Evolutionary conservation across 2,888 invertebrate species (phyloP), one percentile per base, ranked within the genome.

Genomic region (Apoderus coryli): DNA sequence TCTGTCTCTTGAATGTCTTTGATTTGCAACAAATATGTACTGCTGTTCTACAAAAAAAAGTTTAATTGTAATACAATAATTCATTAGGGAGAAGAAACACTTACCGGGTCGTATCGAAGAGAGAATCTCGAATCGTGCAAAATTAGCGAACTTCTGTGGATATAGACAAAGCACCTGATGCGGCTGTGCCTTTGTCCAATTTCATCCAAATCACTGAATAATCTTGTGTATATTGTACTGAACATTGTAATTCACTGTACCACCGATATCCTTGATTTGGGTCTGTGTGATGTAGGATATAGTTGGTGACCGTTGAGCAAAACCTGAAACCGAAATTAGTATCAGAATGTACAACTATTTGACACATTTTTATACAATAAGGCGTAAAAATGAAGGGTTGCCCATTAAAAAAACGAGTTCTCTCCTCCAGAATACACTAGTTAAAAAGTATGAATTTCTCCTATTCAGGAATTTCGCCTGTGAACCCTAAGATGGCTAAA

Each of bases 1-100:
- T 90, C 90, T 0, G 85, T 88, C 57, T 90, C 90, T 61, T 90
- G 89, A 30, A 90, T 84, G 48, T 90, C 89, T 58, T 85, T 88
- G 10, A 89, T 76, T 74, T 86, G 78, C 11, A 89, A 60, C 2
- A 79, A 77, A 49, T 77, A 88, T 0, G 84, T 84, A 1, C 84
- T 78, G 1, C 84, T 81, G 0, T 79, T 73, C 27, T 57, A 30
- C 28, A 47, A 38, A 9, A 25, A 16, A 12, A n/a, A n/a, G n/a
- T n/a, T n/a, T n/a, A n/a, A n/a, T n/a, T n/a, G n/a, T n/a, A n/a
- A n/a, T n/a, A n/a, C n/a, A n/a, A n/a, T n/a, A n/a, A n/a, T n/a
- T n/a, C n/a, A n/a, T n/a, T n/a, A n/a, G n/a, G n/a, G n/a, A n/a
- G n/a, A n/a, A n/a, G n/a, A n/a, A n/a, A n/a, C n/a, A n/a, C 47